A percentile compares a stretch with the other conserved stretches of the same genome.
Conservation (phyloP, 2,888 invertebrate genomes). For the Leucozona laternaria region DNA sequence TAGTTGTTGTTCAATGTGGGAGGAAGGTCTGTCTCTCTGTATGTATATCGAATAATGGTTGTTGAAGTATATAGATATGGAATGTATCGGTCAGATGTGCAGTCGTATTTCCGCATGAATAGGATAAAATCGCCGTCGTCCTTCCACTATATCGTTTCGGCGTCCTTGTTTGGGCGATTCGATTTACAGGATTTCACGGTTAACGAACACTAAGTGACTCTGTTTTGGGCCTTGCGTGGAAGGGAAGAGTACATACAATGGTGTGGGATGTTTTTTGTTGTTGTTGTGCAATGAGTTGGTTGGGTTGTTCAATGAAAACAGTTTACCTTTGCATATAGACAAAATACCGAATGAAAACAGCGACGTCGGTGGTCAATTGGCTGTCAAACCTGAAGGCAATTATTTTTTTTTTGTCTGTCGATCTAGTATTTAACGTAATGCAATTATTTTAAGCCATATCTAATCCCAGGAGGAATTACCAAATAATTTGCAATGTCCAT, state of each 20-base stretch:
- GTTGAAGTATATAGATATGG: background rate
- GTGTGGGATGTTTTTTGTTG: background rate
- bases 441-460: conserved; percentile 20
- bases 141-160: background rate
- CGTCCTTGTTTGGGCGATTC: conserved; percentile 53
- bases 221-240: conserved; percentile 17
- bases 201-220: conserved; percentile 52
- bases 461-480: conserved; percentile 20
- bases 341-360: conserved; percentile 26
- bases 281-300: background rate
- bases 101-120: conserved; percentile 54
- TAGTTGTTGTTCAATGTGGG: background rate
- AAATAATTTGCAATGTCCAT: conserved; percentile 5
- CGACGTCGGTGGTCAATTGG: conserved; percentile 35
- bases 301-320: conserved; percentile 38
- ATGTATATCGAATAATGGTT: background rate
- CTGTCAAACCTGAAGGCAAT: conserved; percentile 14
- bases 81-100: conserved; percentile 24
- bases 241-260: background rate
- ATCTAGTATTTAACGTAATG: background rate
- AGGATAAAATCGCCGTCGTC: conserved; percentile 26
- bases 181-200: conserved; percentile 65
- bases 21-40: background rate
- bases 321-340: conserved; percentile 31
- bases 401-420: background rate